These are phyloP conservation scores for Bembecia ichneumoniformis DNA, from an alignment of 2,888 invertebrate genomes.

Conservation along the genomic window DNA sequence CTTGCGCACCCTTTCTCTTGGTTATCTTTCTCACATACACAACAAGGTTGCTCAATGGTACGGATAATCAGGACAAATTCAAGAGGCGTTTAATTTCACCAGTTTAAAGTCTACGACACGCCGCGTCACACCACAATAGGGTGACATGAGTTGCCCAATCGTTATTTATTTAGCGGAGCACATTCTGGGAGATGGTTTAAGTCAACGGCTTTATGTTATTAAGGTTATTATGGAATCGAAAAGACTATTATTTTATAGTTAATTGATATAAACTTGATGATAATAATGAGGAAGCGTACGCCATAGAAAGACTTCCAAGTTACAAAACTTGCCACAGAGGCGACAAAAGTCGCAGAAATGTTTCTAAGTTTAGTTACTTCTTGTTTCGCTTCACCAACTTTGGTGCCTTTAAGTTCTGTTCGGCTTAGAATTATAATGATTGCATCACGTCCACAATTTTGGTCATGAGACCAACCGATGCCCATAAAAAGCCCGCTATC, in stretches of 20 bases:
- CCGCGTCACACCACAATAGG: conserved; percentile 27
- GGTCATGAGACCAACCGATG: conserved; percentile 5
- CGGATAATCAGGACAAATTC: conserved; percentile 29
- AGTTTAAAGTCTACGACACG: conserved; percentile 26
- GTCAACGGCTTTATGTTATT: conserved; percentile 14
- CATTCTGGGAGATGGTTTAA: conserved; percentile 27
- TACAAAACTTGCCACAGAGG: too few relatives aligned
- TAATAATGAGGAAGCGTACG: too few relatives aligned
- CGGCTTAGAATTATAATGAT: conserved; percentile 3
- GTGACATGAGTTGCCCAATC: conserved; percentile 46
- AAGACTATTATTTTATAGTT: too few relatives aligned
- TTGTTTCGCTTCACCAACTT: not conserved
- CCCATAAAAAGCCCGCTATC: conserved; percentile 20
- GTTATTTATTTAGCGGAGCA: conserved; percentile 37
- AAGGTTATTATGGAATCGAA: too few relatives aligned
- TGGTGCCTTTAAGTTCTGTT: not conserved
- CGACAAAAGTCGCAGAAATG: too few relatives aligned
- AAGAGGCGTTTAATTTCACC: conserved; percentile 31
- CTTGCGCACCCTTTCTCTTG: conserved; percentile 8
- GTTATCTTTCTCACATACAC: conserved; percentile 27
- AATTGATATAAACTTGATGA: too few relatives aligned
- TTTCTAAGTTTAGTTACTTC: not conserved
- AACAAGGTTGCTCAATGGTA: conserved; percentile 35
- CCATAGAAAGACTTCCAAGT: too few relatives aligned
- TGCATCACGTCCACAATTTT: conserved; percentile 5